These are phyloP conservation scores for Regulus satrapa DNA, from an alignment of 2,113 vertebrate genomes.

Conservation along the genomic window DNA sequence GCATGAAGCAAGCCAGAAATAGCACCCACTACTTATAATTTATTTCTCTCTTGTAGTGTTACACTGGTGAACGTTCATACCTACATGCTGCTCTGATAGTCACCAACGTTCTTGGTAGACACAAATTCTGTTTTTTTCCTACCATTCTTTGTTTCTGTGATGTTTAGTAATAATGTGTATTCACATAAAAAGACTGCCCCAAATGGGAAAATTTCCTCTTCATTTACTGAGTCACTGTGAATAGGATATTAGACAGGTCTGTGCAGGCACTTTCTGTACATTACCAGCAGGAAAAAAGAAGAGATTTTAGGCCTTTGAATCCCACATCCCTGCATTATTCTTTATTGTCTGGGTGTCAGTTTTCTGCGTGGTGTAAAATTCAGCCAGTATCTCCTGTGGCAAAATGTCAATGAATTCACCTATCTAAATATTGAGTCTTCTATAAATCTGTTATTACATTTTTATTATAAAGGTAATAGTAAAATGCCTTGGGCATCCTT, in stretches of 20 bases:
- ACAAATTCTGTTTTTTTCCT: background rate
- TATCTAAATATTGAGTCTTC: background rate
- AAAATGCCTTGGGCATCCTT: background rate
- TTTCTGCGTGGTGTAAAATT: background rate
- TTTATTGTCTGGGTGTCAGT: background rate
- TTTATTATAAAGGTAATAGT: background rate
- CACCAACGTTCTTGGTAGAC: background rate
- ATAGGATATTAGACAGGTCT: background rate
- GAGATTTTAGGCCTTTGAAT: background rate
- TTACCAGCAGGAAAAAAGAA: background rate
- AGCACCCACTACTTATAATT: background rate
- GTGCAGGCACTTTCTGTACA: background rate
- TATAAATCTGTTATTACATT: background rate
- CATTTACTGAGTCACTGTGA: background rate
- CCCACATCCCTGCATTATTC: background rate
- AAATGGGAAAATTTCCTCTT: background rate
- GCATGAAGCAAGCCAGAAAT: background rate
- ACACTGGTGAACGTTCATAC: background rate
- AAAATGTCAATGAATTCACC: conserved; percentile 1
- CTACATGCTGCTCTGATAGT: background rate
- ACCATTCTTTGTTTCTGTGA: background rate
- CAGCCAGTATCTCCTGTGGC: background rate
- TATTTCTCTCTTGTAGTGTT: background rate
- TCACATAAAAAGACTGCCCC: background rate
- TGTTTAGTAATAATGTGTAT: background rate